These are phyloP conservation scores for Pseudachorutes palmiensis DNA, from an alignment of 1,140 invertebrate species.

Conservation along the genomic window DNA sequence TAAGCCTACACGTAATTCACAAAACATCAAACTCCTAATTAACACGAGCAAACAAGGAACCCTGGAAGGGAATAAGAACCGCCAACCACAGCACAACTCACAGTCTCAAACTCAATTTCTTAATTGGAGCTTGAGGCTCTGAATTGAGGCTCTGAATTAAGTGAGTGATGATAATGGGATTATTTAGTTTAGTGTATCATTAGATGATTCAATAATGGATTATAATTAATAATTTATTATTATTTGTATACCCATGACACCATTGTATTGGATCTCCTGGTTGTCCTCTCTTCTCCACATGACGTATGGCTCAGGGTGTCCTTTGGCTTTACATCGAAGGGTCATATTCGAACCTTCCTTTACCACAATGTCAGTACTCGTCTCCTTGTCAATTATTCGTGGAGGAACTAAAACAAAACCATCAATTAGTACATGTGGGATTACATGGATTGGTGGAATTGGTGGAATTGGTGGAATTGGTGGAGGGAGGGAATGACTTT, in stretches of 20 bases:
- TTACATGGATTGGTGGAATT: too few relatives aligned
- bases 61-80: too few relatives aligned
- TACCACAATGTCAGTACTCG: conserved; percentile 77
- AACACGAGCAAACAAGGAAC: too few relatives aligned
- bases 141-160: not conserved
- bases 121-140: not conserved
- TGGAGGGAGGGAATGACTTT: too few relatives aligned
- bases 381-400: conserved; percentile 72
- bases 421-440: conserved; percentile 1
- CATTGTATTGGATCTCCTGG: conserved; percentile 74
- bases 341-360: conserved; percentile 76
- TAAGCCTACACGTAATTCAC: not conserved
- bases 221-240: too few relatives aligned
- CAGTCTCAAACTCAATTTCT: not conserved
- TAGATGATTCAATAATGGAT: too few relatives aligned
- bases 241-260: conserved; percentile 71
- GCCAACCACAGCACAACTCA: too few relatives aligned
- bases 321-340: conserved; percentile 72
- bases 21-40: too few relatives aligned
- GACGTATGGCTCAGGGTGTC: conserved; percentile 80
- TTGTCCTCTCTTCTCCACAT: conserved; percentile 85
- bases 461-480: too few relatives aligned
- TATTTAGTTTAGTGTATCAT: not conserved
- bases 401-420: conserved; percentile 61
- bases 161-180: not conserved